These are phyloP conservation scores for Rana temporaria DNA, from an alignment of 2,113 vertebrate species.

Conservation along the genomic window DNA sequence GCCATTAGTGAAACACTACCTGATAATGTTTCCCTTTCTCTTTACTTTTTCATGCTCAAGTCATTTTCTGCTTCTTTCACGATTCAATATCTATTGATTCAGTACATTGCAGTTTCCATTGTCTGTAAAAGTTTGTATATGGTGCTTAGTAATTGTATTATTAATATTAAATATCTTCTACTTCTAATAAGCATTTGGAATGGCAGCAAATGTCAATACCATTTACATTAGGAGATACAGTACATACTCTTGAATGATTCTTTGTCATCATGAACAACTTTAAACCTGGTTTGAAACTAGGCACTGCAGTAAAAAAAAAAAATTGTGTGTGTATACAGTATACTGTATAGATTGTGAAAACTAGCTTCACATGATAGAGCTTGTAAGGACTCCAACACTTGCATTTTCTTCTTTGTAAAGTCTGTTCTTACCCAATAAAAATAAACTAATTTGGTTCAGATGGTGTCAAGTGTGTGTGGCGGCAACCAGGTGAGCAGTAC, in stretches of 20 bases:
- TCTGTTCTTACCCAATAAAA: too few relatives aligned
- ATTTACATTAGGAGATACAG: constrained; percentile 14
- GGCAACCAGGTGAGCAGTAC: too few relatives aligned
- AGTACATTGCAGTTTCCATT: constrained; percentile 17
- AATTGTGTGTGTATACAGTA: too few relatives aligned
- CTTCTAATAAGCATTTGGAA: constrained; percentile 22
- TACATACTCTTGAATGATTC: not conserved
- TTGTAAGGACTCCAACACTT: too few relatives aligned
- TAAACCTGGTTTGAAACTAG: not conserved
- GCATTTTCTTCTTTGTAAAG: too few relatives aligned
- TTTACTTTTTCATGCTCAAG: constrained; percentile 16
- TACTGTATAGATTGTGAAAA: too few relatives aligned
- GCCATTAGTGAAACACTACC: constrained; percentile 44
- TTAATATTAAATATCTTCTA: not conserved
- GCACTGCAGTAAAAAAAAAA: not conserved
- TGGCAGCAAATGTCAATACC: constrained; percentile 7
- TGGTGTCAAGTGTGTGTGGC: too few relatives aligned
- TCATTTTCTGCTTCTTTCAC: constrained; percentile 36
- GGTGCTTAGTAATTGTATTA: constrained; percentile 19
- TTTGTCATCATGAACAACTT: constrained; percentile 14
- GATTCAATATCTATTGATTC: not conserved
- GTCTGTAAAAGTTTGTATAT: constrained; percentile 3
- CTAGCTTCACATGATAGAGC: too few relatives aligned
- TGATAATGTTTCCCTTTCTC: constrained; percentile 35
- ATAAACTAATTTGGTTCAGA: too few relatives aligned